Conservation (phyloP, 2,113 vertebrate species). For the Lagenorhynchus albirostris region DNA sequence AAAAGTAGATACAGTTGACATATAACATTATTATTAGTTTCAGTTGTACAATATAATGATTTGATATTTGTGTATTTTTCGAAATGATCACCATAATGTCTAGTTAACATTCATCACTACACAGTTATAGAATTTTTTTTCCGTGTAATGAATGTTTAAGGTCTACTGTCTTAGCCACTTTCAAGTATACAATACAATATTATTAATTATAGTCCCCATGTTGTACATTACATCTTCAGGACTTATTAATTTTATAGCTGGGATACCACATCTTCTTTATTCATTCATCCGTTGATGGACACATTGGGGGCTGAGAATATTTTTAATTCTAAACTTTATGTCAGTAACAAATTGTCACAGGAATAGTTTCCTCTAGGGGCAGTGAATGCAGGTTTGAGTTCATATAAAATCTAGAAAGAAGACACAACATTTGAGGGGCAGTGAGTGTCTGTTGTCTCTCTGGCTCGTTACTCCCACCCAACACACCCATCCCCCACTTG, state of each 20-base stretch:
- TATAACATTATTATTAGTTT: neutral
- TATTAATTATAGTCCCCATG: neutral
- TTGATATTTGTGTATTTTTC: neutral
- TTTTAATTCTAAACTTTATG: conserved; percentile 18
- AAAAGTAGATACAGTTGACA: neutral
- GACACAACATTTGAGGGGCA: neutral
- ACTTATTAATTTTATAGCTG: neutral
- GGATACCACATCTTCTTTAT: neutral
- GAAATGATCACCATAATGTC: neutral
- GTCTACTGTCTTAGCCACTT: neutral
- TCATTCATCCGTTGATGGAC: neutral
- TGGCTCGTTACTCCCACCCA: neutral
- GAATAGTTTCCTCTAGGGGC: neutral
- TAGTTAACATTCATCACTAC: neutral
- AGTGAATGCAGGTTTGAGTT: neutral
- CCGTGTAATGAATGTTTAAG: neutral
- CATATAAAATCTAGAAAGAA: neutral
- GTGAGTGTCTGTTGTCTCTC: neutral
- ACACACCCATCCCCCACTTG: neutral
- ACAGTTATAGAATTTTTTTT: neutral
- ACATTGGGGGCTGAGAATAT: neutral
- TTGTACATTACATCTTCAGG: neutral
- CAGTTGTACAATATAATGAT: neutral
- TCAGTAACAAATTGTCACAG: neutral
- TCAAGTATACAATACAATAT: neutral